phyloP scores from a whole-genome alignment of 2,888 invertebrate species.

The Eubasilissa splendida region DNA sequence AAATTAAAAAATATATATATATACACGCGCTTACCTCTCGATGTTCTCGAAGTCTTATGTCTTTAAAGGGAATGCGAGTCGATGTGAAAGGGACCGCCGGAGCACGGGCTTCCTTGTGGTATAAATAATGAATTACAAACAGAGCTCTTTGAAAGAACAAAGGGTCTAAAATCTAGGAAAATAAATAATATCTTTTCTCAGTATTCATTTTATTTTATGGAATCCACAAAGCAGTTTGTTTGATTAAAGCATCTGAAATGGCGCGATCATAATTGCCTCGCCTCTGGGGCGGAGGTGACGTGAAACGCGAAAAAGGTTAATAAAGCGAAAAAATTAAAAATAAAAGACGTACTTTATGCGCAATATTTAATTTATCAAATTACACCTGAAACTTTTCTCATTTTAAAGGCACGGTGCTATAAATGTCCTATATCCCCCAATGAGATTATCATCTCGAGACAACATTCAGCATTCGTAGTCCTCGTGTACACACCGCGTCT shows the following conservation, averaged over 20 bases:
- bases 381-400: too few species aligned
- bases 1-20: neutral
- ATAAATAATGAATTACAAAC: conserved; percentile 36
- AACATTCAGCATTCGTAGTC: too few species aligned
- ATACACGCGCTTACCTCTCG: neutral
- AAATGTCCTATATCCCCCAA: too few species aligned
- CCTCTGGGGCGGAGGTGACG: too few species aligned
- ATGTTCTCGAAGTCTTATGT: neutral
- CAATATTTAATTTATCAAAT: too few species aligned
- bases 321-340: too few species aligned
- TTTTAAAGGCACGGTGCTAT: too few species aligned
- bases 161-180: conserved; percentile 17
- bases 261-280: neutral
- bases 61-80: neutral
- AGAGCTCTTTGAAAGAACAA: conserved; percentile 12
- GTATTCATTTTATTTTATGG: conserved; percentile 1
- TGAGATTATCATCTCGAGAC: too few species aligned
- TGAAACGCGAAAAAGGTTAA: too few species aligned
- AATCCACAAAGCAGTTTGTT: conserved; percentile 19
- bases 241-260: neutral
- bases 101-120: conserved; percentile 8
- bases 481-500: too few species aligned
- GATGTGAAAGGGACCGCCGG: neutral
- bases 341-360: too few species aligned
- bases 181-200: conserved; percentile 19